A percentile compares a stretch with the other conserved stretches of the same genome.
Evolutionary conservation across 2,113 vertebrate genomes (phyloP).

Genomic region (sheep (Ovis aries)): DNA sequence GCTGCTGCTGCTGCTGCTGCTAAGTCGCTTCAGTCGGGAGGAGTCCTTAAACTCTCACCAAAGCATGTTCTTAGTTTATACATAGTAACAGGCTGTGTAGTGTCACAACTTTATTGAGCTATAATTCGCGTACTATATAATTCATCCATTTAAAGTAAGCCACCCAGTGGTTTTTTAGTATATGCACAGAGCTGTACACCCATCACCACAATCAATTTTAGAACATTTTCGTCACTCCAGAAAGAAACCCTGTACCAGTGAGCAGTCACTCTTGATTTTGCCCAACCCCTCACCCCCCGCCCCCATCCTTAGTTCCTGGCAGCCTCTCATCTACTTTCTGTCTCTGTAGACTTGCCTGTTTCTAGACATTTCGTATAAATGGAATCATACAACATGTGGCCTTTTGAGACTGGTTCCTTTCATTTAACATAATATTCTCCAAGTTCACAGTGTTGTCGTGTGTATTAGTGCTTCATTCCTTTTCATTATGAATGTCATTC

Average conservation of each 20-base stretch:
- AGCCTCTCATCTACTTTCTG: neutral
- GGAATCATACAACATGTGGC: neutral
- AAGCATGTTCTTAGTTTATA: neutral
- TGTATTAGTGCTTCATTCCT: neutral
- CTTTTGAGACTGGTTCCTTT: neutral
- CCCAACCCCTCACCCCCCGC: rapidly evolving
- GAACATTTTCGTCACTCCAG: neutral
- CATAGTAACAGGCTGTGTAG: neutral
- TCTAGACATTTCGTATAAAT: neutral
- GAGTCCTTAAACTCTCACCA: neutral
- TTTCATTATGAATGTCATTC: neutral
- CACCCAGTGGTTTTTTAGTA: neutral
- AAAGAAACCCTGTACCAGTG: neutral
- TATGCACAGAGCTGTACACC: neutral
- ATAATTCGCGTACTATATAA: neutral
- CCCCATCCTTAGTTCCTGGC: neutral
- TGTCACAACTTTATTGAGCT: neutral
- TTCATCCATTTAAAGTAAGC: neutral
- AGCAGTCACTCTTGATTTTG: neutral
- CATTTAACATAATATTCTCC: neutral
- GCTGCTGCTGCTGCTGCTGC: too few relatives aligned
- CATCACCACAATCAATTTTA: neutral
- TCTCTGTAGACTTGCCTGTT: neutral
- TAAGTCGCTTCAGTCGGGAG: neutral
- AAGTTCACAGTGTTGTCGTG: neutral